Evolutionary conservation across 2,113 vertebrate species (phyloP).

Genomic region (Pipra filicauda): DNA sequence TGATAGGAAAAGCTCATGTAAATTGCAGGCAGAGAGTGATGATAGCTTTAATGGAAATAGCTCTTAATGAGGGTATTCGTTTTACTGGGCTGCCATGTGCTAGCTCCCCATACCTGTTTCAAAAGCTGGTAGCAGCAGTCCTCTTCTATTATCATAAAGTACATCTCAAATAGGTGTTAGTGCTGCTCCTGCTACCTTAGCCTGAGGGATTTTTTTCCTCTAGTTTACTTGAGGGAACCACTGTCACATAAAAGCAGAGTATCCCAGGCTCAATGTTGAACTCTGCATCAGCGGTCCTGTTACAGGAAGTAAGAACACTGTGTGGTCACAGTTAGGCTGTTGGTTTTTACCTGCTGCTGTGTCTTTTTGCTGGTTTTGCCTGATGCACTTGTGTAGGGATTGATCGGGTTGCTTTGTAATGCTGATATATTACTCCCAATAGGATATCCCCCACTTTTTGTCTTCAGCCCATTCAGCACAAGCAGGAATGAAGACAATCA

Average conservation of each 20-base stretch:
- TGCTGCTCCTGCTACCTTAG: not conserved
- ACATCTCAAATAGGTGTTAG: not conserved
- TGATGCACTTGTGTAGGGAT: not conserved
- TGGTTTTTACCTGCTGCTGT: not conserved
- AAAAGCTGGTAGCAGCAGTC: constrained; percentile 12
- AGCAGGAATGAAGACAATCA: not conserved
- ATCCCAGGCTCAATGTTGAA: not conserved
- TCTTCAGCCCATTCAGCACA: not conserved
- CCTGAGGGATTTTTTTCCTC: not conserved
- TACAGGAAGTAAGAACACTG: not conserved
- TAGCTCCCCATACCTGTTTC: constrained; percentile 5
- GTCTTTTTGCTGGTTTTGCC: not conserved
- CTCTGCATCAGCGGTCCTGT: not conserved
- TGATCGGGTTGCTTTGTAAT: not conserved
- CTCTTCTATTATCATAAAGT: not conserved
- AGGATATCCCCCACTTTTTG: not conserved
- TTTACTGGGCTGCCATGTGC: constrained; percentile 6
- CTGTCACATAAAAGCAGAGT: not conserved
- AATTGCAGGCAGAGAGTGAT: constrained; percentile 45
- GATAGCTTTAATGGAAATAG: constrained; percentile 52
- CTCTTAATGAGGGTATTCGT: constrained; percentile 40
- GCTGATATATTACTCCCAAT: not conserved
- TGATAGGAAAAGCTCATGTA: constrained; percentile 30
- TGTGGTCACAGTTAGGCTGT: not conserved
- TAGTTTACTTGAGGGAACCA: not conserved